Base-by-base conservation (phyloP, 1,140 invertebrate species). In the Aphelinus atriplicis region DNA sequence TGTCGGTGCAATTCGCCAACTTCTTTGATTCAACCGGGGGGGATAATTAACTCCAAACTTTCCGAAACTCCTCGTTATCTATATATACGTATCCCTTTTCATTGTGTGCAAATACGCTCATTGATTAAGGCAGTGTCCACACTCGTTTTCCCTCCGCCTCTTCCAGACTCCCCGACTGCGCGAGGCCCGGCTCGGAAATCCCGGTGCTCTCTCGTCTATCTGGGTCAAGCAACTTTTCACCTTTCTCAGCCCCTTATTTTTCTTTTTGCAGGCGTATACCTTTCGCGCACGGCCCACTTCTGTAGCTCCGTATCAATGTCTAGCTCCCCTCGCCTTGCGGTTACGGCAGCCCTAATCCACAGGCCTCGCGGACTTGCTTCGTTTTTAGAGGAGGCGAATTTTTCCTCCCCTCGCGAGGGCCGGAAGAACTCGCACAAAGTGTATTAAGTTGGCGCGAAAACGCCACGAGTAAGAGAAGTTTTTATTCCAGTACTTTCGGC, bases 151-250 rank as follows among this genome's bases (percentile, higher is more conserved):
- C 26, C 58, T 3, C 58, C 5, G 3, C 3, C 58, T 9, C 58
- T 2, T 45, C 43, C 45, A 5, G 58, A 61, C 58, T 43, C 58
- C 43, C n/a, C 58, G 26, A 26, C 26, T 26, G 26, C 26, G 58
- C 58, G 65, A n/a, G 10, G n/a, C 42, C 43, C 42, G 47, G 26
- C 26, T 26, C 53, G n/a, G n/a, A 71, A 56, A 57, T 48, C 51
- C 57, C 5, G 26, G 26, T 26, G 26, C 26, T 26, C 43, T 62
- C 43, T 7, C 57, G 42, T 3, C 6, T 57, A 73, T 58, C 61
- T 73, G 42, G 71, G 63, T 73, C 71, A 66, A 77, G 50, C 7
- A 46, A 48, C 55, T 60, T 71, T 56, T 73, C 43, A 1, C 67
- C 51, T 3, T 42, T 70, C 3, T 42, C 26, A 26, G 26, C 10